Conservation (phyloP, 2,797 vertebrate genomes). For the Acanthis flammea region DNA sequence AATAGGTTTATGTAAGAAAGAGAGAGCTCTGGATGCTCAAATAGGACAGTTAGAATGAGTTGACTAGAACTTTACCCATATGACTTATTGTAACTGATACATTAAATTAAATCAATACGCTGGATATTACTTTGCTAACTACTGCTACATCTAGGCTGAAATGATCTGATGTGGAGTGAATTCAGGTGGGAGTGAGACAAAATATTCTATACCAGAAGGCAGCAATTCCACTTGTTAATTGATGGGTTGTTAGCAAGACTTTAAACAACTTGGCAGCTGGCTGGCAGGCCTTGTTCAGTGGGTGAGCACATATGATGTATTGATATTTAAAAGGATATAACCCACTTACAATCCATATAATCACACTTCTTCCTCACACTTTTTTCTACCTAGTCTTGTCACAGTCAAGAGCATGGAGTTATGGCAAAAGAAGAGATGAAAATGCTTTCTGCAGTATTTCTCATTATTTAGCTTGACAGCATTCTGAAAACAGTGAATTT, state of each 20-base stretch:
- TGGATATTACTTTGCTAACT: neutral
- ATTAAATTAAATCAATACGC: neutral
- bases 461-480: neutral
- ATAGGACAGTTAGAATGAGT: neutral
- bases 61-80: neutral
- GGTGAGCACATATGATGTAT: neutral
- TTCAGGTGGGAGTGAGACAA: conserved; percentile 11
- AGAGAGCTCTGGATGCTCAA: neutral
- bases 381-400: neutral
- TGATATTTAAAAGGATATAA: conserved; percentile 30
- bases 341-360: neutral
- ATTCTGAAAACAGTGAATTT: neutral
- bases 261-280: conserved; percentile 28
- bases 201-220: conserved; percentile 21
- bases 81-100: neutral
- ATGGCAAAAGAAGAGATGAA: neutral
- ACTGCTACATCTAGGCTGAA: neutral
- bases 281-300: neutral
- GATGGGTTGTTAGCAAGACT: conserved; percentile 8
- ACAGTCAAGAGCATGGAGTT: neutral
- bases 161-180: neutral
- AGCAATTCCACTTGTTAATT: conserved; percentile 31
- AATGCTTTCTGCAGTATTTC: neutral
- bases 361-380: neutral
- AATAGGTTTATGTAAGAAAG: neutral